These are phyloP conservation scores for Staurois parvus DNA, from an alignment of 2,797 vertebrate genomes.

Conservation along the genomic window DNA sequence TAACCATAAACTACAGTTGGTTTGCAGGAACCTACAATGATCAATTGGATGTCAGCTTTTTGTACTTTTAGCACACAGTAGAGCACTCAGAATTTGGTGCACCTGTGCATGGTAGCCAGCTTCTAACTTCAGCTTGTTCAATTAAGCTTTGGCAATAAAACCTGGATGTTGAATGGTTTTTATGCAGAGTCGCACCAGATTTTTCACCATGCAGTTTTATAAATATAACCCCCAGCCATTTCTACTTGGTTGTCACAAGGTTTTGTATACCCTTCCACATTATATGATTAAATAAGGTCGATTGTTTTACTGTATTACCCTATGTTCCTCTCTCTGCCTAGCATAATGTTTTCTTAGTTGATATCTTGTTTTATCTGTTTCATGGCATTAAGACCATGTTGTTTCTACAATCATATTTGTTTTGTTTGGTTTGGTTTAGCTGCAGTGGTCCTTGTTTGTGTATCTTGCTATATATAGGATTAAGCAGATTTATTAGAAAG, in stretches of 20 bases:
- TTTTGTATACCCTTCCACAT: neutral
- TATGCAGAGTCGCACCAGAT: too few relatives aligned
- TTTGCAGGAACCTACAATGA: too few relatives aligned
- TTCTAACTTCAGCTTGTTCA: too few relatives aligned
- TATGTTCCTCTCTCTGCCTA: neutral
- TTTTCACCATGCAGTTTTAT: too few relatives aligned
- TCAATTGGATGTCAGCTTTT: too few relatives aligned
- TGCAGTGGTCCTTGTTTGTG: conserved; percentile 10
- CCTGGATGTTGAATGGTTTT: too few relatives aligned
- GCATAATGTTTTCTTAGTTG: neutral
- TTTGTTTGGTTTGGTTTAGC: neutral
- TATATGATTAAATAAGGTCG: neutral
- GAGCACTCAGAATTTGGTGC: too few relatives aligned
- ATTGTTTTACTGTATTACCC: neutral
- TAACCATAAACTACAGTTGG: too few relatives aligned
- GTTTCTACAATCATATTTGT: conserved; percentile 7
- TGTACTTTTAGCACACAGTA: neutral
- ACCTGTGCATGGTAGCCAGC: too few relatives aligned
- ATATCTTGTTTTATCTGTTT: neutral
- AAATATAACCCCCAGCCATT: too few relatives aligned
- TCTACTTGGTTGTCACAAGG: neutral
- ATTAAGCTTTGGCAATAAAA: too few relatives aligned
- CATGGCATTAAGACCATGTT: neutral
- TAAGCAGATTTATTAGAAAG: conserved; percentile 18
- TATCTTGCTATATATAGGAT: conserved; percentile 38